A percentile compares a stretch with the other conserved stretches of the same genome.
phyloP scores from a whole-genome alignment of 2,113 vertebrate species.

The Phainopepla nitens region DNA sequence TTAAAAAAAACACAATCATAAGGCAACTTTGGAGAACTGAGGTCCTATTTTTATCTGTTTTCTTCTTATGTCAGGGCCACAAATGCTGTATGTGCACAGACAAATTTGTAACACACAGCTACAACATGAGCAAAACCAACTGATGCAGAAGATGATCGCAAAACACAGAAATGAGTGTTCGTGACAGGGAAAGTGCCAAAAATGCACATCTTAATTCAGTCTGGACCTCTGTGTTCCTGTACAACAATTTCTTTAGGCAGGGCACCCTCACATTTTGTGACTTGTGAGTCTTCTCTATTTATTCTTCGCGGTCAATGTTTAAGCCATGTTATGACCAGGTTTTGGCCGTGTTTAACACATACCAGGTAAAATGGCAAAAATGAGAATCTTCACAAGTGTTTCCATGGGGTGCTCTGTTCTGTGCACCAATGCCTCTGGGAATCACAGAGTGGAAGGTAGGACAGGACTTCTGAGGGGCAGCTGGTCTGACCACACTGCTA shows the following conservation, averaged over 20 bases:
- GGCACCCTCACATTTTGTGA: not conserved
- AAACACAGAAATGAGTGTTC: not conserved
- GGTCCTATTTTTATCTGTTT: slow-evolving; percentile 1
- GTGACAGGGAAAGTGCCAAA: not conserved
- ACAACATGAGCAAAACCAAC: not conserved
- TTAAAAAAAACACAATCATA: not conserved
- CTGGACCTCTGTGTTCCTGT: not conserved
- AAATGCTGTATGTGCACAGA: accelerated
- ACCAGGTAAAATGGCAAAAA: not conserved
- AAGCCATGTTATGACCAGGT: not conserved
- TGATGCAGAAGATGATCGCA: accelerated
- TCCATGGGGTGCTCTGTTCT: accelerated
- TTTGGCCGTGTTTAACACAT: not conserved
- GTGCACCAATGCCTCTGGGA: not conserved
- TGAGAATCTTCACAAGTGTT: not conserved
- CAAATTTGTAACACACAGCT: accelerated
- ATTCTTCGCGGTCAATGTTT: not conserved
- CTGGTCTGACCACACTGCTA: not conserved
- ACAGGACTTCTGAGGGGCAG: not conserved
- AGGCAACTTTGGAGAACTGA: slow-evolving; percentile 1
- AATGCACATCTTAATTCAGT: not conserved
- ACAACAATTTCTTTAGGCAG: not conserved
- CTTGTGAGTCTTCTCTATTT: not conserved
- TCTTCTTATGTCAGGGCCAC: not conserved
- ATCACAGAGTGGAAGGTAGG: not conserved